A percentile compares a stretch with the other conserved stretches of the same genome.
These are phyloP conservation scores for Pyxicephalus adspersus DNA, from an alignment of 2,113 vertebrate genomes.

Conservation along the genomic window DNA sequence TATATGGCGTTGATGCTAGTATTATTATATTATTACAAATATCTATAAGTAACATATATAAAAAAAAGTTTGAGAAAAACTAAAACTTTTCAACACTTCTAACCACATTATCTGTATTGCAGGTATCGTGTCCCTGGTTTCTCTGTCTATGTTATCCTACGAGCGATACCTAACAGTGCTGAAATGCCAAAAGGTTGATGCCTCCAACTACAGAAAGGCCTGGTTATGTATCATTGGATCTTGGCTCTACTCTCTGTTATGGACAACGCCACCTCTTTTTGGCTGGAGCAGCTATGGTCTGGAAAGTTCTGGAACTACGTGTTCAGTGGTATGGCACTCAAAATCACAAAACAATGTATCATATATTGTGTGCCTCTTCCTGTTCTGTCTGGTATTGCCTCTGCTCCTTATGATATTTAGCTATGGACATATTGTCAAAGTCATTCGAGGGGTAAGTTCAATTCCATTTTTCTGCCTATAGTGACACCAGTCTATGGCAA, in stretches of 20 bases:
- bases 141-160: conserved; percentile 83
- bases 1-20: too few species aligned
- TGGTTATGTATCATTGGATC: conserved; percentile 77
- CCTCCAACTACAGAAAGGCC: conserved; percentile 73
- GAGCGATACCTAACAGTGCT: conserved; percentile 87
- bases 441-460: conserved; percentile 12
- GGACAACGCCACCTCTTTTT: conserved; percentile 84
- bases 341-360: conserved; percentile 63
- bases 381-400: conserved; percentile 69
- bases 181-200: conserved; percentile 74
- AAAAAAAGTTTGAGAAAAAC: too few species aligned
- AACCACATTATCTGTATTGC: conserved; percentile 42
- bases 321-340: conserved; percentile 82
- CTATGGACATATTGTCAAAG: conserved; percentile 60
- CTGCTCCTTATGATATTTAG: conserved; percentile 60
- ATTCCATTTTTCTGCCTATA: background rate
- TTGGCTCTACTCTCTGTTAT: conserved; percentile 86
- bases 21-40: too few species aligned
- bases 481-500: too few species aligned
- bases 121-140: conserved; percentile 88
- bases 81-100: background rate
- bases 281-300: conserved; percentile 86
- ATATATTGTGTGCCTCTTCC: conserved; percentile 70
- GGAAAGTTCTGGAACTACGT: conserved; percentile 84
- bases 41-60: too few species aligned